Percentiles rank a stretch among this genome's conserved stretches.
These are phyloP conservation scores for Garrulus glandarius DNA, from an alignment of 2,797 vertebrate species.

Conservation along the genomic window DNA sequence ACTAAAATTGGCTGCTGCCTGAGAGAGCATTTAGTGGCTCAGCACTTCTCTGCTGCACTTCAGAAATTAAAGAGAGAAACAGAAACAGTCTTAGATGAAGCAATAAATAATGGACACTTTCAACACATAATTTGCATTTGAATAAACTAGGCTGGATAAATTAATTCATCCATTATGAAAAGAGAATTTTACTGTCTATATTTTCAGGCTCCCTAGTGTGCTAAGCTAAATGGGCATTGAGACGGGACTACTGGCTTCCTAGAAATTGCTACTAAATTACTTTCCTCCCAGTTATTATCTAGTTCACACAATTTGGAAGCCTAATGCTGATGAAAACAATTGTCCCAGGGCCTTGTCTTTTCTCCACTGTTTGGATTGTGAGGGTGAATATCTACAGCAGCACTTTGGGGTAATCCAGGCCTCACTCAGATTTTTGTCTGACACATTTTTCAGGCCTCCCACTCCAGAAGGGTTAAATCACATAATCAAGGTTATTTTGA, in stretches of 20 bases:
- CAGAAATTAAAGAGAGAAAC: conserved; percentile 38
- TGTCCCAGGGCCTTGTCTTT: neutral
- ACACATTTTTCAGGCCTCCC: neutral
- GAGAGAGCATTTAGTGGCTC: neutral
- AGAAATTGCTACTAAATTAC: conserved; percentile 7
- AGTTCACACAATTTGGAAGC: neutral
- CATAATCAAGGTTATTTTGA: neutral
- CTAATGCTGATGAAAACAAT: neutral
- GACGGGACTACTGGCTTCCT: neutral
- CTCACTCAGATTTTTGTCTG: neutral
- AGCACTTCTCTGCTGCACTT: conserved; percentile 24
- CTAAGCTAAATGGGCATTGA: conserved; percentile 5
- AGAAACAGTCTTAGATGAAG: conserved; percentile 38
- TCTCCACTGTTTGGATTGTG: neutral
- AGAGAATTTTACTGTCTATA: conserved; percentile 42
- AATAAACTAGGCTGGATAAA: conserved; percentile 58
- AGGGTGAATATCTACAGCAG: neutral
- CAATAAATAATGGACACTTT: conserved; percentile 63
- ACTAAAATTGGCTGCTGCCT: conserved; percentile 24
- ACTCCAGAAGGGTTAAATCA: neutral
- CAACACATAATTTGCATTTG: conserved; percentile 54
- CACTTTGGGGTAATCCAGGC: neutral
- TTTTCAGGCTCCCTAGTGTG: conserved; percentile 33
- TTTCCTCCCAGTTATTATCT: neutral
- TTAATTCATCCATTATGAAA: conserved; percentile 61